phyloP scores from a whole-genome alignment of 2,113 vertebrate species.

The Periophthalmus modestus region DNA sequence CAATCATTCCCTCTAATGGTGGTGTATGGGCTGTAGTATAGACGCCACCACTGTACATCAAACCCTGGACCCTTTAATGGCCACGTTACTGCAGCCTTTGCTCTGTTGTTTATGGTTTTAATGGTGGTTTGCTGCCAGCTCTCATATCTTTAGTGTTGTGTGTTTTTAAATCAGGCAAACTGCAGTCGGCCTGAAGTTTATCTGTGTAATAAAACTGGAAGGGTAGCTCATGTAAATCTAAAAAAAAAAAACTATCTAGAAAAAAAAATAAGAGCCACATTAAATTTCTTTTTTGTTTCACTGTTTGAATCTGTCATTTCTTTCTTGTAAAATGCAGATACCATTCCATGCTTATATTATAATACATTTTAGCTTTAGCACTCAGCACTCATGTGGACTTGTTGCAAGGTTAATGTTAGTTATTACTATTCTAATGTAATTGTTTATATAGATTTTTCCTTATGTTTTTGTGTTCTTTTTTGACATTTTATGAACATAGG shows the following conservation, averaged over 20 bases:
- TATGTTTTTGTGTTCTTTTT: too few species aligned
- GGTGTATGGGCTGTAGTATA: slow-evolving; percentile 53
- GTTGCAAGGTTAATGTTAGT: too few species aligned
- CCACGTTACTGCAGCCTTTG: slow-evolving; percentile 54
- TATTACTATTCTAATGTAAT: too few species aligned
- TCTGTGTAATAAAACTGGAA: background rate
- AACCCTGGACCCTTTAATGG: slow-evolving; percentile 58
- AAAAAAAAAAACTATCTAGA: too few species aligned
- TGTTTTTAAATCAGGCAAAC: slow-evolving; percentile 59
- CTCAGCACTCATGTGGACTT: too few species aligned
- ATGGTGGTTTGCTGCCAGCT: slow-evolving; percentile 60
- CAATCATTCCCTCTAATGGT: slow-evolving; percentile 73
- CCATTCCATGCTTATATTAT: background rate
- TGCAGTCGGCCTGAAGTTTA: background rate
- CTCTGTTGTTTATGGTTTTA: slow-evolving; percentile 67
- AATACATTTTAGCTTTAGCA: too few species aligned
- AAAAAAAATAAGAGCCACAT: too few species aligned
- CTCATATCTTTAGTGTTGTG: slow-evolving; percentile 54
- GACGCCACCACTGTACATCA: slow-evolving; percentile 71
- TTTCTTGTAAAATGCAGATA: background rate
- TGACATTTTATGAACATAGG: too few species aligned
- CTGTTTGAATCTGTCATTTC: too few species aligned
- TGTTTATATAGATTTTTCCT: too few species aligned
- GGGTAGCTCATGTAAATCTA: background rate
- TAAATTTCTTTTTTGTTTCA: too few species aligned